Base-by-base conservation (phyloP, 2,113 vertebrate genomes). In the Neogale vison region DNA sequence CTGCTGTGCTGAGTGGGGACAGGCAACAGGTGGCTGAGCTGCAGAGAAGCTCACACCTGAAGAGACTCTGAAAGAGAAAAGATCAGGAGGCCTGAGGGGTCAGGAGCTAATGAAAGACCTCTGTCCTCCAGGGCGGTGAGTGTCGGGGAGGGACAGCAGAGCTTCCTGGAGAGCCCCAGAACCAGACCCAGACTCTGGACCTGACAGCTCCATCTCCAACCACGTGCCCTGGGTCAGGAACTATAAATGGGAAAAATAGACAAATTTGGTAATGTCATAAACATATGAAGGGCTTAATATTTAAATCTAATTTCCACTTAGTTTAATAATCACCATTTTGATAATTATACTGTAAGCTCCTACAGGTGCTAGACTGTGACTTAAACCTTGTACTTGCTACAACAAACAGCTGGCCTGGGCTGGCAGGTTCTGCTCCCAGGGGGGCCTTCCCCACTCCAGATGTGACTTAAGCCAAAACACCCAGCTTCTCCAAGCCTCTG, bases 101-200 rank as follows among this genome's bases (percentile, higher is more conserved):
- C 86, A 42, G 29, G 71, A 17, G 12, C 55, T 0, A 0, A 31
- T 5, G 76, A 26, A 23, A 84, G 71, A 23, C 34, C 81, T 15
- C 23, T 6, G 9, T 36, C 74, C 57, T n/a, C 26, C 31, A 8
- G 14, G 77, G n/a, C 1, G 0, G 14, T 0, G 31, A 4, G n/a
- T 9, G 50, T 5, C 11, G 39, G 69, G 6, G 7, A 39, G 21
- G 52, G 47, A 39, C 9, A 29, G 13, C 74, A n/a, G 63, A 63
- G 17, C 55, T 81, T 88, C 81, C 65, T 5, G 14, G 24, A 61
- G 61, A 72, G 74, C 50, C 24, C 36, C 52, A 72, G 72, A 59
- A n/a, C 9, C 39, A 69, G 26, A 24, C 59, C 29, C 3, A n/a
- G 65, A 47, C 42, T 55, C 63, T 42, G 45, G 5, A 24, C 59